Evolutionary conservation across 2,888 invertebrate species (phyloP), one percentile per base, ranked within the genome.

Genomic region (Euphydryas editha): DNA sequence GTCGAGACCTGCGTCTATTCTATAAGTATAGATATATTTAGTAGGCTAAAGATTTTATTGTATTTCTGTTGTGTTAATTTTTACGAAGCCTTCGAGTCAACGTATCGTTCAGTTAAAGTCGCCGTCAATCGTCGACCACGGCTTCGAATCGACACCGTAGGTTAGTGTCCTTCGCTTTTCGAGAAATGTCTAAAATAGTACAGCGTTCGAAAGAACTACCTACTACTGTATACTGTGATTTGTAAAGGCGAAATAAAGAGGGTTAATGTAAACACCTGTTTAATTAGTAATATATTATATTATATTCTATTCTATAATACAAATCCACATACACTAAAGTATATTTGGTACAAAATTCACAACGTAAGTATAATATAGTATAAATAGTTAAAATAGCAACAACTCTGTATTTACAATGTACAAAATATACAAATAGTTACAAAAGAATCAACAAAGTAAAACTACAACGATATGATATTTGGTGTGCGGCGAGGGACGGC

Each of bases 291-390:
- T 67, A 62, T 54, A 69, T 71, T 51, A 54, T 54, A 54, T 54
- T 54, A 72, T 74, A 72, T 70, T 69, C 61, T 74, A 72, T 70
- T 69, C 61, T 77, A 76, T 77, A 70, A 76, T 76, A 77, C 75
- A 77, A 76, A 77, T 74, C 72, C 73, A 69, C 75, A 67, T 71
- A 72, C 71, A 72, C 71, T 84, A 81, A 78, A 82, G 81, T 86
- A 87, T 90, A 90, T 92, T 91, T 92, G 91, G 91, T 90, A 91
- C 82, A 90, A 90, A 90, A 88, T 86, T 89, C 87, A 92, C 90
- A 92, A 91, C 90, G 83, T 78, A 88, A 84, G 85, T 86, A 87
- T 87, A 87, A 67, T 67, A 60, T 69, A 70, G 82, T 84, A 90
- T 92, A 91, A 91, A 91, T 91, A 90, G 87, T 85, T 87, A 87